Conservation (phyloP, 2,113 vertebrate species). For the Hippopotamus amphibius region DNA sequence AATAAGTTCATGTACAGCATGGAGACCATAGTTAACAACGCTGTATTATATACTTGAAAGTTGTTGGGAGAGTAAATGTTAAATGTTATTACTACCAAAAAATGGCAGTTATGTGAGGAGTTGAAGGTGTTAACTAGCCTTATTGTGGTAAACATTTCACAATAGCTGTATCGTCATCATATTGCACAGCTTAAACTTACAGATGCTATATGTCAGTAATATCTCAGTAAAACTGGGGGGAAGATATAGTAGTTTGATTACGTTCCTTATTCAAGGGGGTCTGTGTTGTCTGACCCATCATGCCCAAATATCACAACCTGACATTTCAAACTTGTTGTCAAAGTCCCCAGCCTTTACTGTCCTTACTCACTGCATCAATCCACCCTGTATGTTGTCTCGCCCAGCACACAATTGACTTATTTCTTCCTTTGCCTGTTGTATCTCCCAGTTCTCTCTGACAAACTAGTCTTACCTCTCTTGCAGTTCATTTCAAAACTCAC, state of each 20-base stretch:
- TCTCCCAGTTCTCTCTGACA: background rate
- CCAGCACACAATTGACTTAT: background rate
- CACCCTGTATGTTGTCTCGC: background rate
- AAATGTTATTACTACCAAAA: background rate
- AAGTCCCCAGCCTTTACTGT: background rate
- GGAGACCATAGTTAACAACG: background rate
- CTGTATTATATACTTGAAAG: background rate
- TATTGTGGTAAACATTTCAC: background rate
- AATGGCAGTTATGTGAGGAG: background rate
- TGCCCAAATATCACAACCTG: background rate
- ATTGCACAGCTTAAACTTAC: background rate
- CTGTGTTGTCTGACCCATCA: background rate
- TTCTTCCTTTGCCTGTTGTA: background rate
- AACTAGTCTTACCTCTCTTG: background rate
- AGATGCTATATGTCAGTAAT: background rate
- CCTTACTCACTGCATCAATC: accelerated
- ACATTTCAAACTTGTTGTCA: background rate
- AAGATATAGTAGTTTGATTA: background rate
- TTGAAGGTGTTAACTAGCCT: background rate
- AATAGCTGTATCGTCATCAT: background rate
- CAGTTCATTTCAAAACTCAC: background rate
- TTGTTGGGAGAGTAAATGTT: background rate
- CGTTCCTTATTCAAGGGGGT: background rate
- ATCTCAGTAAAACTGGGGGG: background rate
- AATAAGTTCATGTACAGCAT: background rate